Evolutionary conservation across 2,113 vertebrate genomes (phyloP).

Genomic region (Xiphophorus hellerii): DNA sequence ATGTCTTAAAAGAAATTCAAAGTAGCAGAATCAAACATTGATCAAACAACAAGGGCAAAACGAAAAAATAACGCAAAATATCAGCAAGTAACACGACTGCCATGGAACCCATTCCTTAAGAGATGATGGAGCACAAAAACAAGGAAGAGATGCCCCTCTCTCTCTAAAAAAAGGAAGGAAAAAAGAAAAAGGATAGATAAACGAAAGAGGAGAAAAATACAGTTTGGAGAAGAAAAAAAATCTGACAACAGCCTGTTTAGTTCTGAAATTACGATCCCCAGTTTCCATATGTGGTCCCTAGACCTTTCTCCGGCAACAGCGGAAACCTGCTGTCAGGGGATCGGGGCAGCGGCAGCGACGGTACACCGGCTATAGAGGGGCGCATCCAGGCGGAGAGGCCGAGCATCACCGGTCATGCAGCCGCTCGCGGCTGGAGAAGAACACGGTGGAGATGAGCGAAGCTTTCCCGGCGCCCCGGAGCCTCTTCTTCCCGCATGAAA

Average conservation of each 20-base stretch:
- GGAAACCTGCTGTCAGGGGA: constrained; percentile 82
- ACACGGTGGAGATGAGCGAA: constrained; percentile 43
- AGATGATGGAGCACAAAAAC: constrained; percentile 52
- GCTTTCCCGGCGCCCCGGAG: constrained; percentile 52
- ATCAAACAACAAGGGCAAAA: constrained; percentile 57
- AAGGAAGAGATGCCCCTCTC: constrained; percentile 54
- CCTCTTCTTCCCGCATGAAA: constrained; percentile 73
- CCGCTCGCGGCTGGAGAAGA: constrained; percentile 63
- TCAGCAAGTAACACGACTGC: constrained; percentile 57
- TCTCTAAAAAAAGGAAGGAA: constrained; percentile 37
- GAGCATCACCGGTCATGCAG: constrained; percentile 78
- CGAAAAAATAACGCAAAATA: constrained; percentile 49
- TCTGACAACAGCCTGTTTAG: constrained; percentile 83
- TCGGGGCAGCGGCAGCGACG: constrained; percentile 84
- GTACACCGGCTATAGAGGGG: constrained; percentile 76
- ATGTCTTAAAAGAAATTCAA: constrained; percentile 57
- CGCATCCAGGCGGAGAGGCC: constrained; percentile 73
- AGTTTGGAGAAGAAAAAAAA: constrained; percentile 30
- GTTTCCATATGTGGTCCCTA: constrained; percentile 98
- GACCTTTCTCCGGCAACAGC: constrained; percentile 90
- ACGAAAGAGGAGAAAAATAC: constrained; percentile 35
- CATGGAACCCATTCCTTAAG: constrained; percentile 57
- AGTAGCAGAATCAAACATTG: constrained; percentile 48
- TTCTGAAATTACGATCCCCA: constrained; percentile 99
- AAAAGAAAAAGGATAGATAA: constrained; percentile 17